Percentiles rank a stretch among this genome's conserved stretches.
Evolutionary conservation across 2,113 vertebrate genomes (phyloP).

Genomic region (Arenaria interpres): DNA sequence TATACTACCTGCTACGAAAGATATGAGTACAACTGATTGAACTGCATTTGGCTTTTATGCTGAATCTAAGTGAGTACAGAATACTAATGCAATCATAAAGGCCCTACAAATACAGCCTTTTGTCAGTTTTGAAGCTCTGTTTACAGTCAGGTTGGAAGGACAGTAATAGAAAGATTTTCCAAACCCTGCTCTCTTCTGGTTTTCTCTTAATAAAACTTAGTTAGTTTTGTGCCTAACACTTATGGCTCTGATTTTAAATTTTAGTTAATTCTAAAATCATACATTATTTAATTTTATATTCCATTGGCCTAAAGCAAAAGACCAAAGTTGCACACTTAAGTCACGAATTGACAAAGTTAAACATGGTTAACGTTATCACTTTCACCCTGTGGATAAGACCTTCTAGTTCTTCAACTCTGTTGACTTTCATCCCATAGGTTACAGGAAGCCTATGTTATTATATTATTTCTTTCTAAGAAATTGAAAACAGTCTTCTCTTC

Average conservation of each 20-base stretch:
- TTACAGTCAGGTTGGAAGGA: background rate
- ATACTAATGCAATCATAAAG: background rate
- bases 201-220: background rate
- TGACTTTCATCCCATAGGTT: background rate
- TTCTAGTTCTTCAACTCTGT: background rate
- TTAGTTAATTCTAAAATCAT: background rate
- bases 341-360: background rate
- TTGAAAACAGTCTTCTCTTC: background rate
- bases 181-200: background rate
- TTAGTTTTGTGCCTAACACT: background rate
- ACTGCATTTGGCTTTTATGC: constrained; percentile 12
- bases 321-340: background rate
- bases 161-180: background rate
- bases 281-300: background rate
- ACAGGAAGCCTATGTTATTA: background rate
- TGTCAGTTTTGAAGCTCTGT: background rate
- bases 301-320: background rate
- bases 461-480: background rate
- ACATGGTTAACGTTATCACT: background rate
- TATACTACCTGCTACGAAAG: background rate
- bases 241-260: background rate
- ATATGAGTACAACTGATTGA: background rate
- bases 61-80: background rate
- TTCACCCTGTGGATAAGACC: background rate
- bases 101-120: background rate